Base-by-base conservation (phyloP, 2,888 invertebrate species). In the Onthophagus sagittarius region DNA sequence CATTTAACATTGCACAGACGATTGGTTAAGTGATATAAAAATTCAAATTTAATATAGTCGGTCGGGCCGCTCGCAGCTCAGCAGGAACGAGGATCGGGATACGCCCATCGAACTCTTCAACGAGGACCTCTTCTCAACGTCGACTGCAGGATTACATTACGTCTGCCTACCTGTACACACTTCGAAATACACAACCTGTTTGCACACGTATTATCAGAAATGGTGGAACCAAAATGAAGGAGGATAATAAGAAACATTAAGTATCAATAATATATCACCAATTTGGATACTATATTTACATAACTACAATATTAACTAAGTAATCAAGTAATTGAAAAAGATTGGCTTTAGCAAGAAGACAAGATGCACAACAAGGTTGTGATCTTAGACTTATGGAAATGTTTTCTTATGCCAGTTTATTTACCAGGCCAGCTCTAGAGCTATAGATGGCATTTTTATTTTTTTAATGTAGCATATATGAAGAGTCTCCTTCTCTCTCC, bases 21-120 rank as follows among this genome's bases (percentile, higher is more conserved):
- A 85, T 85, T 85, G 85, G 85, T 83, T 84, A 83, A 83, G 83
- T 84, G 81, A 84, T 83, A 83, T 84, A 84, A 85, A 85, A 85
- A 85, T 85, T 84, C 81, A 83, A 85, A 84, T 85, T 85, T 85
- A 84, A 85, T 84, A 83, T 83, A 80, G 79, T 75, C 76, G 77
- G 75, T 75, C 76, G 75, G 53, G 72, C 67, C 63, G 63, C 63
- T 65, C 69, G 71, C 31, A 31, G n/a, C 71, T 72, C 71, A 70
- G 72, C 67, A 53, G 33, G 74, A 69, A 71, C 69, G 62, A 72
- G 71, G 71, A 71, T 53, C 39, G 39, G 39, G 39, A 53, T 53
- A 53, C 39, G 39, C 39, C 39, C 39, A 53, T 53, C 39, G 39
- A 53, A 53, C 39, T 53, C 39, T 53, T 53, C 39, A 53, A 7